A percentile compares a stretch with the other conserved stretches of the same genome.
These are phyloP conservation scores for Lathamus discolor DNA, from an alignment of 2,113 vertebrate species.

Conservation along the genomic window DNA sequence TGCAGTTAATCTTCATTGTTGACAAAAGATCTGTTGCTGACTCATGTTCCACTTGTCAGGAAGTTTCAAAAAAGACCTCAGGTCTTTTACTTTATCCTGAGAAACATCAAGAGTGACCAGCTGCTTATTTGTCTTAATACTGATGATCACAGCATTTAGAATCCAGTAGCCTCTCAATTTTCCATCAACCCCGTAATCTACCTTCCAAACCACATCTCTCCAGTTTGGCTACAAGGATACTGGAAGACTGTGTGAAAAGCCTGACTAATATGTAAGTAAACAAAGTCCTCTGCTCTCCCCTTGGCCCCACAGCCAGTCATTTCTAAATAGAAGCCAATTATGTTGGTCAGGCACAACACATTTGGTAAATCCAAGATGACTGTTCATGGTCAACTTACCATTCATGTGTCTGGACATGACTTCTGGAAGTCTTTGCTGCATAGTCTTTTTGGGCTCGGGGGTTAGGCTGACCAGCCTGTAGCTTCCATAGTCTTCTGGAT, in stretches of 20 bases:
- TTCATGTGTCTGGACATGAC: background rate
- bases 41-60: background rate
- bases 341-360: background rate
- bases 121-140: background rate
- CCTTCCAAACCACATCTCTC: background rate
- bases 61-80: background rate
- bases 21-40: background rate
- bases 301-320: background rate
- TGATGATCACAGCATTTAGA: background rate
- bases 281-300: background rate
- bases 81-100: background rate
- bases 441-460: background rate
- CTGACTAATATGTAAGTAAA: background rate
- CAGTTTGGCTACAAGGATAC: background rate
- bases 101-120: background rate
- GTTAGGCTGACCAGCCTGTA: background rate
- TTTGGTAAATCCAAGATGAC: background rate
- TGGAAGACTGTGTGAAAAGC: background rate
- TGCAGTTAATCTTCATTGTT: background rate
- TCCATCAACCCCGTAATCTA: background rate
- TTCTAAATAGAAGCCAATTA: accelerated
- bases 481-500: background rate
- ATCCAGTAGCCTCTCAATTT: background rate
- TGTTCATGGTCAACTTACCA: background rate
- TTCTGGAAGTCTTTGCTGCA: background rate